Percentiles rank a stretch among this genome's conserved stretches.
Conservation (phyloP, 1,140 invertebrate species). For the Anastatus disparis region DNA sequence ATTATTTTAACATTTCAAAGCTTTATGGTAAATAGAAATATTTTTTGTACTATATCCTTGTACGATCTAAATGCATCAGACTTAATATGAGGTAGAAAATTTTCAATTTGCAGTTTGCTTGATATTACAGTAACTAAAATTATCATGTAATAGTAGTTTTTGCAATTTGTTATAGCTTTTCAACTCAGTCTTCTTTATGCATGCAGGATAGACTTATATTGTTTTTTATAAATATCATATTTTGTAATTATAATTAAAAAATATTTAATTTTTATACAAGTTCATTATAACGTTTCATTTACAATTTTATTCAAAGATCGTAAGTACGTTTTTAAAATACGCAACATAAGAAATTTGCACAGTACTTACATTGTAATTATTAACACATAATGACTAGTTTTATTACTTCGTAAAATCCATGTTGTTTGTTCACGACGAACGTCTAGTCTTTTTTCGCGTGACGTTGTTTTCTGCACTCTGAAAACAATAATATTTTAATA, state of each 20-base stretch:
- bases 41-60: no score
- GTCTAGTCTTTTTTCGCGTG: constrained; percentile 64
- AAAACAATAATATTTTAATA: constrained; percentile 43
- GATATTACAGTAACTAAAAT: no score
- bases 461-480: constrained; percentile 49
- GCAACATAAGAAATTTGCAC: constrained; percentile 19
- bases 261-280: constrained; percentile 37
- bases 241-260: no score
- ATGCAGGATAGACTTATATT: no score
- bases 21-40: no score
- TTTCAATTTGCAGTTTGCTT: no score
- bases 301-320: constrained; percentile 30
- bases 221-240: constrained; percentile 33
- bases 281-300: constrained; percentile 37
- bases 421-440: constrained; percentile 7
- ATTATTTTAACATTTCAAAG: no score
- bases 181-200: background rate
- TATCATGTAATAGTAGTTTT: no score
- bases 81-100: no score
- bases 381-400: background rate
- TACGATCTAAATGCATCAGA: no score
- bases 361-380: constrained; percentile 19
- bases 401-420: constrained; percentile 8
- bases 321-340: constrained; percentile 34
- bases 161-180: no score